Base-by-base conservation (phyloP, 1,140 invertebrate species). In the Tachypleus tridentatus region DNA sequence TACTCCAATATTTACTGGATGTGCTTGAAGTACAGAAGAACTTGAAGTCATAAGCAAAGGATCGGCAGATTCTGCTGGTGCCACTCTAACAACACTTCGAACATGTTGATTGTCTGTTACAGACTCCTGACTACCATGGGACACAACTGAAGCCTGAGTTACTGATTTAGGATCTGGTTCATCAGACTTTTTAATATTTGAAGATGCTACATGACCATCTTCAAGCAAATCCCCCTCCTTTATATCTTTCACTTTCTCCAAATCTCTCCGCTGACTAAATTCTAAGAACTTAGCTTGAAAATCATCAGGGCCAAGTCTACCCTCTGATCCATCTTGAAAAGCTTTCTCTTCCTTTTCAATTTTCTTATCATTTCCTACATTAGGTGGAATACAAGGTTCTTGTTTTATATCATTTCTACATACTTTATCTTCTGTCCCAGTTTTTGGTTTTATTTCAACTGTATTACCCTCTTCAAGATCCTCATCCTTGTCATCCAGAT, bases 231-330 rank as follows among this genome's bases (percentile, higher is more conserved):
- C 59, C 47, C 49, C 53, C 48, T 54, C 58, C 29, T 67, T 61
- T 10, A 60, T 60, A 51, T 64, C 66, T 57, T 67, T 66, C 6
- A 51, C 52, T 51, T 73, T 68, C n/a, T 89, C 48, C 85, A 86
- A 70, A 86, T 86, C 62, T 85, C 84, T 6, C 84, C 83, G 62
- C 83, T 85, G 58, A 85, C 67, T 69, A 61, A 77, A 77, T 69
- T 77, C 76, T 51, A 77, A 64, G 64, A 78, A 76, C 68, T 78
- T 76, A 3, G 76, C 72, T 63, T 78, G 76, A 67, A 77, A 78
- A 65, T 77, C 73, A 52, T 62, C 59, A 11, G 57, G 54, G 5
- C 60, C 63, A 51, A 64, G 56, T 57, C 47, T 29, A 57, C 47
- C 49, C 49, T 60, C n/a, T 6, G 48, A 10, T 10, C 10, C 11